Percentiles rank a stretch among this genome's conserved stretches.
These are phyloP conservation scores for Drosophila varians DNA, from an alignment of 1,140 invertebrate genomes.

Conservation along the genomic window DNA sequence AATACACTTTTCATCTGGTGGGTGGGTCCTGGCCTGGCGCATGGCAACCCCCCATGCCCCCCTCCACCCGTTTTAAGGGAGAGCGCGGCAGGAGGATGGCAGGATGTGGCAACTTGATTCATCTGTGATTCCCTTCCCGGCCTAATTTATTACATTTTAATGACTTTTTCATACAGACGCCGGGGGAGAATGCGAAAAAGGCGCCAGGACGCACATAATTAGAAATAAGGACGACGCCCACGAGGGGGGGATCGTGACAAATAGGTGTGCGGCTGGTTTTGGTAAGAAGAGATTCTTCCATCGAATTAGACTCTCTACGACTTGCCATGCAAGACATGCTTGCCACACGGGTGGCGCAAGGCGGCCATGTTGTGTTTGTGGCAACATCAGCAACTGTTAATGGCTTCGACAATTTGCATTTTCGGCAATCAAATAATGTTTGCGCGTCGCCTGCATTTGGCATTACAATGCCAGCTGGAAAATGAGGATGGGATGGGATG, in stretches of 20 bases:
- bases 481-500: not conserved
- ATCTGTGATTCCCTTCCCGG: slow-evolving; percentile 43
- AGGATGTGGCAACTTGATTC: slow-evolving; percentile 14
- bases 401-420: slow-evolving; percentile 51
- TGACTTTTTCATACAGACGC: slow-evolving; percentile 71
- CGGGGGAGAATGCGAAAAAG: slow-evolving; percentile 16
- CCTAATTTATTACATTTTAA: slow-evolving; percentile 80
- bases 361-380: slow-evolving; percentile 7
- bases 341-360: not conserved
- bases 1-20: slow-evolving; percentile 59
- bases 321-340: not conserved
- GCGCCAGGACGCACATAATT: slow-evolving; percentile 46
- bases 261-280: slow-evolving; percentile 2
- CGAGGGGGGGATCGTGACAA: slow-evolving; percentile 49
- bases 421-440: slow-evolving; percentile 54
- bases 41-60: slow-evolving; percentile 7
- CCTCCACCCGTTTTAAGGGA: too few species aligned
- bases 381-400: slow-evolving; percentile 40
- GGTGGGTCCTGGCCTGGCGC: not conserved
- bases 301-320: not conserved
- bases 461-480: slow-evolving; percentile 21
- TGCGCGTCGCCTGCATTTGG: slow-evolving; percentile 39
- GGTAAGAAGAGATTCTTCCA: not conserved
- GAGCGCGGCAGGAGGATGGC: too few species aligned
- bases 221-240: slow-evolving; percentile 29